These are phyloP conservation scores for Channa striata DNA, from an alignment of 2,797 vertebrate genomes.

Conservation along the genomic window DNA sequence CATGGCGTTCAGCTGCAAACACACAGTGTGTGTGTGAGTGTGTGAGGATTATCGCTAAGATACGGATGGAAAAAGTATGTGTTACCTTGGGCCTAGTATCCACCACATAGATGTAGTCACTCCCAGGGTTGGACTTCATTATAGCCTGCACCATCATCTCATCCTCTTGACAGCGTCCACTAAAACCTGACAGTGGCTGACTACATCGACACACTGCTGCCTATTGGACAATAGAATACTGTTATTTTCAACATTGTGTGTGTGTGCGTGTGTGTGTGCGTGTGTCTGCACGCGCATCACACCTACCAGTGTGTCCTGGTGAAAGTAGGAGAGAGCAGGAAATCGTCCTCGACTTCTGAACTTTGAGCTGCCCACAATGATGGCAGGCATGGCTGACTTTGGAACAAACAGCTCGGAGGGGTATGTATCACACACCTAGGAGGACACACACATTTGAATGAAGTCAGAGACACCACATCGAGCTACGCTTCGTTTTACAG, in stretches of 20 bases:
- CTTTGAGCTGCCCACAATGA: conserved; percentile 92
- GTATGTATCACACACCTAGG: conserved; percentile 93
- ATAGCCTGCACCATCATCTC: conserved; percentile 96
- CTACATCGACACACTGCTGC: conserved; percentile 96
- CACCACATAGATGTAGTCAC: conserved; percentile 94
- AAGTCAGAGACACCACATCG: too few species aligned
- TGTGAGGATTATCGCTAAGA: not conserved
- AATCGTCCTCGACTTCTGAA: conserved; percentile 96
- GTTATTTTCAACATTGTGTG: not conserved
- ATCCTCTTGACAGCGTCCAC: conserved; percentile 93
- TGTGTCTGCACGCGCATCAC: not conserved
- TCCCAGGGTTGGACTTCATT: conserved; percentile 94
- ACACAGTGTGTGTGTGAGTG: not conserved
- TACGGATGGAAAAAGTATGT: too few species aligned
- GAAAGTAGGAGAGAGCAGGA: conserved; percentile 93
- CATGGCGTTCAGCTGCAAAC: conserved; percentile 94
- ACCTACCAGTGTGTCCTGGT: conserved; percentile 91
- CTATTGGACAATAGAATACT: conserved; percentile 66
- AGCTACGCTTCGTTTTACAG: too few species aligned
- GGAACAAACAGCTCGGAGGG: conserved; percentile 92
- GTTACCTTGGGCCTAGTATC: conserved; percentile 95
- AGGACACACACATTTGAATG: not conserved
- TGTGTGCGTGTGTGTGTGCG: not conserved
- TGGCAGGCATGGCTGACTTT: conserved; percentile 88
- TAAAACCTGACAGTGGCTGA: conserved; percentile 96